phyloP scores from a whole-genome alignment of 2,888 invertebrate species.

The Scaptodrosophila latifasciaeformis region DNA sequence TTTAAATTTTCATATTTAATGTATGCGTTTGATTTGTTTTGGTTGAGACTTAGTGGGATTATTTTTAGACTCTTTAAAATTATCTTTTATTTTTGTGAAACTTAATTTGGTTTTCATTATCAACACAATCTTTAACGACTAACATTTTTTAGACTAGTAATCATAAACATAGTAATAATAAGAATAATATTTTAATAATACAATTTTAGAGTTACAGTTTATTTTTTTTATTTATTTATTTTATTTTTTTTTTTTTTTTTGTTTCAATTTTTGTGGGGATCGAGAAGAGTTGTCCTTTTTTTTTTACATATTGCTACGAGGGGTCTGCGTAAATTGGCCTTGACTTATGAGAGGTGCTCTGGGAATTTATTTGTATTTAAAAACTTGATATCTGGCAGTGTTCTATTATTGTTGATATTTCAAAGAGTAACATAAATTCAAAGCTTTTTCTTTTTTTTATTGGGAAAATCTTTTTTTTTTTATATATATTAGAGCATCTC shows the following conservation, averaged over 20 bases:
- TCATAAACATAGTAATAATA: constrained; percentile 25
- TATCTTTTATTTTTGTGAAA: constrained; percentile 37
- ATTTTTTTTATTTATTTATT: constrained; percentile 42
- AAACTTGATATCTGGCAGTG: no score
- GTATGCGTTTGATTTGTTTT: constrained; percentile 38
- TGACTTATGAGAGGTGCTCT: constrained; percentile 27
- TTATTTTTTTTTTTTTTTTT: constrained; percentile 17
- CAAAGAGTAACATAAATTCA: no score
- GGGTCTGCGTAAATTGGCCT: background rate
- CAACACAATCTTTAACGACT: constrained; percentile 56
- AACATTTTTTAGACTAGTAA: constrained; percentile 64
- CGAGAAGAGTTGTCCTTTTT: constrained; percentile 17
- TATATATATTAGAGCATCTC: constrained; percentile 44
- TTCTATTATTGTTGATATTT: no score
- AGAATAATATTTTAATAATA: constrained; percentile 49
- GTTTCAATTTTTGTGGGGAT: constrained; percentile 14
- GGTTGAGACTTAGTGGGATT: constrained; percentile 29
- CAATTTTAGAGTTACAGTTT: constrained; percentile 56
- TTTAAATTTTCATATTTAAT: constrained; percentile 44
- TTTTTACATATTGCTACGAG: background rate
- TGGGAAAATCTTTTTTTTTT: background rate
- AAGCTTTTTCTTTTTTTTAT: constrained; percentile 1
- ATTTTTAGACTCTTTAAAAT: constrained; percentile 26
- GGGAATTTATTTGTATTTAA: background rate
- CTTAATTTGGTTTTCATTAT: constrained; percentile 30